phyloP scores from a whole-genome alignment of 2,113 vertebrate species.

The Eclectus roratus region DNA sequence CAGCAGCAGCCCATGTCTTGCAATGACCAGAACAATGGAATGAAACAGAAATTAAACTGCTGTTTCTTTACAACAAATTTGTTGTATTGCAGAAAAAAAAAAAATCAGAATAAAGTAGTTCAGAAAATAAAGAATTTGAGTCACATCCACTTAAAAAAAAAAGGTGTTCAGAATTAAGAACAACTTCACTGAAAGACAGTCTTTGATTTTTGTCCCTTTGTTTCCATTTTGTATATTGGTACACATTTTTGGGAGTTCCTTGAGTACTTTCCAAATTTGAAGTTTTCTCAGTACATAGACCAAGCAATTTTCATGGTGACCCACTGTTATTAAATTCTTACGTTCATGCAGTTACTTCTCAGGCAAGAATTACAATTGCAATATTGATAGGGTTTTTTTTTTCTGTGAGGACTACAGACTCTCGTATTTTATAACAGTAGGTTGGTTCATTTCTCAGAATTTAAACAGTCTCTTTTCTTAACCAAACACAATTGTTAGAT shows the following conservation, averaged over 20 bases:
- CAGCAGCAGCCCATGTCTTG: neutral
- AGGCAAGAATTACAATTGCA: neutral
- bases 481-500: neutral
- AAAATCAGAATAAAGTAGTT: neutral
- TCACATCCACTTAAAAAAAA: neutral
- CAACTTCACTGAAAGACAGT: neutral
- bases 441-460: neutral
- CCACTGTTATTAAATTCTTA: neutral
- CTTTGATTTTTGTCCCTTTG: neutral
- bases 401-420: neutral
- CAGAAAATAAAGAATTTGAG: neutral
- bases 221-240: neutral
- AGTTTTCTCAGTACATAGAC: neutral
- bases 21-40: neutral
- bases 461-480: neutral
- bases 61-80: neutral
- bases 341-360: neutral
- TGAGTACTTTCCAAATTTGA: neutral
- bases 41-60: neutral
- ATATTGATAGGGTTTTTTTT: neutral
- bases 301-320: neutral
- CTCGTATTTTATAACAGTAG: neutral
- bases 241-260: neutral
- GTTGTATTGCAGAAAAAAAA: neutral
- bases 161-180: neutral